Evolutionary conservation across 2,113 vertebrate species (phyloP), one percentile per base, ranked within the genome.

Genomic region (Macrotus californicus): DNA sequence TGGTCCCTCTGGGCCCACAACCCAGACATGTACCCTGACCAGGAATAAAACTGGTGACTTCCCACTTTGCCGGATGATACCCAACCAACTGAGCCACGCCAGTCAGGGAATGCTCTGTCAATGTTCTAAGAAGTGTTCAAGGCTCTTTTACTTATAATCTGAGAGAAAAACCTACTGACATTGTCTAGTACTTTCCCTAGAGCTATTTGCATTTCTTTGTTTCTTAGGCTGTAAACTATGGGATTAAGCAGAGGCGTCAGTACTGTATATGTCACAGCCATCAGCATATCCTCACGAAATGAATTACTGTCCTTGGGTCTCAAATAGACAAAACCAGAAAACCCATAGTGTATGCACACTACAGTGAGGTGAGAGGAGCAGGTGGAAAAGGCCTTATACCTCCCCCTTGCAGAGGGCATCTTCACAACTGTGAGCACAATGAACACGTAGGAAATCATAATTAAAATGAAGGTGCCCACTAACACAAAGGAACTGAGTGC

Each of bases 211-310:
- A 97, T 95, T 73, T 97, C 94, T 66, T 79, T 95, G 41, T 98
- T 97, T 52, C 92, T 97, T n/a, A 98, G 88, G 48, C 93, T 97
- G 8, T 97, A 97, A 50, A 97, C 84, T 4, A 96, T 93, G 22
- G 96, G 96, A 31, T 97, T 98, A 61, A 97, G 93, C 59, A 98
- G 52, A 77, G 97, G 97, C 0, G 96, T 97, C 52, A 97, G 67
- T 39, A 97, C 76, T 2, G 96, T 96, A 3, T 96, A 96, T 29
- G 94, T 86, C n/a, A 97, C 29, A 77, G 97, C 86, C 52, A 97
- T 70, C n/a, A 97, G 56, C 72, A 86, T 97, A 34, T 97, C 94
- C 39, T 93, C 43, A 22, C 0, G 0, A 12, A 87, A 96, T 4
- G 96, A 92, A 3, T 94, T 76, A 8, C 75, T 85, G 29, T 89